Evolutionary conservation across 2,888 invertebrate species (phyloP), one percentile per base, ranked within the genome.

Genomic region (Caenorhabditis wallacei): DNA sequence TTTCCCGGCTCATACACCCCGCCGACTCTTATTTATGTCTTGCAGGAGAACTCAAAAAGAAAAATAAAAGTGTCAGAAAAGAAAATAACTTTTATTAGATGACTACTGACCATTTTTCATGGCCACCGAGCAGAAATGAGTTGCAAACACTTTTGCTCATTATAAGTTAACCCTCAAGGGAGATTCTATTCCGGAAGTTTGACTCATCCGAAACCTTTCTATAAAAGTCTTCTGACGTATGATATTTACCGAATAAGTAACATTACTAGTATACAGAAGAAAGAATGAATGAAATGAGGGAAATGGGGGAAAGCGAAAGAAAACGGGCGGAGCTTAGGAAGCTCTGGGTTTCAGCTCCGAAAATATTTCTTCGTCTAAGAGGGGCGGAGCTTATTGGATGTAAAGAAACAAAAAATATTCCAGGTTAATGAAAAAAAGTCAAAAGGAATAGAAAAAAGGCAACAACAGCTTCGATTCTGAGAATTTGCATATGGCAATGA

Each of bases 111-210:
- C 26, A 26, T 48, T 63, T 30, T 48, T 48, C 18, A 5, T n/a
- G n/a, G 4, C 16, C 40, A 40, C 40, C 40, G 16, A 40, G 16
- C 2, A 13, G 11, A 40, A 40, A 40, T 40, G 13, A 40, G 40
- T 18, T 22, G 18, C 46, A 63, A 63, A 26, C 18, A 35, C 5
- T 35, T 35, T 64, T 64, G 51, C 66, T 51, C 48, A 64, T 51
- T 64, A 64, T 64, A 64, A 46, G 37, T 66, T 66, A 53, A 51
- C n/a, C n/a, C 66, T 53, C 66, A 37, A 53, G 53, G 66, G 51
- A 66, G 0, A 22, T n/a, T n/a, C 13, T 3, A 18, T 30, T 66
- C 66, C 51, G 53, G 53, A 66, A 66, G 66, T 53, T 59, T 66
- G 30, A 51, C 43, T 61, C 61, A 61, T 35, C 20, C 16, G 5